Conservation (phyloP, 1,140 invertebrate species). For the Melitaea cinxia region DNA sequence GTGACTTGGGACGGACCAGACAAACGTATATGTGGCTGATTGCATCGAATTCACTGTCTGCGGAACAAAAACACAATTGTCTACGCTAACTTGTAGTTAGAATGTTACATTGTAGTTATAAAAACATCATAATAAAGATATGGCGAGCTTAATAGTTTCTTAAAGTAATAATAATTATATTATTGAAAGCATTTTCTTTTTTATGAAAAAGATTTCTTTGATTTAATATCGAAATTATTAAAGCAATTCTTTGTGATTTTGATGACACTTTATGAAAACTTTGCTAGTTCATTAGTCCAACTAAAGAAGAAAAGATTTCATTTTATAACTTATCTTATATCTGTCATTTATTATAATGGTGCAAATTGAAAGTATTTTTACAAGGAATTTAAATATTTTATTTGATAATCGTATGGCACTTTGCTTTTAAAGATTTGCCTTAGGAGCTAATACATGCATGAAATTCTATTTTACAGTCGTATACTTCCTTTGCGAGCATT, state of each 20-base stretch:
- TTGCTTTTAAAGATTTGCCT: constrained; percentile 20
- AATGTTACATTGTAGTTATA: neutral
- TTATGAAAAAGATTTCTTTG: too few species aligned
- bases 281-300: too few species aligned
- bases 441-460: constrained; percentile 23
- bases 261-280: too few species aligned
- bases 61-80: constrained; percentile 34
- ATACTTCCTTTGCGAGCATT: constrained; percentile 27
- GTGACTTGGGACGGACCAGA: constrained; percentile 52
- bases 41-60: constrained; percentile 56
- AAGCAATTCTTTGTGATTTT: too few species aligned
- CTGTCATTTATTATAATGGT: too few species aligned
- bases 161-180: too few species aligned
- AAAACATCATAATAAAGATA: neutral
- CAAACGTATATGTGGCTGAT: constrained; percentile 68
- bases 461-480: constrained; percentile 28
- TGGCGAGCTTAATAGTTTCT: too few species aligned
- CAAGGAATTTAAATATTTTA: neutral
- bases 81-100: neutral
- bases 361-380: too few species aligned
- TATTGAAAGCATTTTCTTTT: too few species aligned
- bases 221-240: too few species aligned
- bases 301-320: too few species aligned
- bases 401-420: constrained; percentile 8
- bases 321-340: too few species aligned